A percentile compares a stretch with the other conserved stretches of the same genome.
Evolutionary conservation across 2,888 invertebrate genomes (phyloP).

Genomic region (Dicycla oo): DNA sequence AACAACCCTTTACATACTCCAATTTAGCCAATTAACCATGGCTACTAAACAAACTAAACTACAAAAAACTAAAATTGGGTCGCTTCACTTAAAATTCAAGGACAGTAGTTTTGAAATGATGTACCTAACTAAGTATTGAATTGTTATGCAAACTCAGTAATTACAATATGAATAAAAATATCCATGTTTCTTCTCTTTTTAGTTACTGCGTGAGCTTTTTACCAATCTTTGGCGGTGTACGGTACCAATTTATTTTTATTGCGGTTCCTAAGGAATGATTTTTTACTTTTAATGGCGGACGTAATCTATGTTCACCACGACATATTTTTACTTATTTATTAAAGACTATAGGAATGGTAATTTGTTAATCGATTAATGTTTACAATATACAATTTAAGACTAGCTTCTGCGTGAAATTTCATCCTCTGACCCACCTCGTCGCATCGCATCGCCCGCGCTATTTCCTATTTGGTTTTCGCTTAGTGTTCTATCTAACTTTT

Average conservation of each 20-base stretch:
- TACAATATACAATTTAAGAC: not conserved
- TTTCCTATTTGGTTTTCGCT: too few relatives aligned
- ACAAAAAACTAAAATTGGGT: constrained; percentile 38
- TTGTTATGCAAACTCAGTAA: constrained; percentile 77
- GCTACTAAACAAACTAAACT: constrained; percentile 48
- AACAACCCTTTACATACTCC: constrained; percentile 39
- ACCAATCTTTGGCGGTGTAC: constrained; percentile 53
- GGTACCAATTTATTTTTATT: constrained; percentile 57
- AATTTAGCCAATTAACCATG: constrained; percentile 29
- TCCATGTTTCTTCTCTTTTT: constrained; percentile 25
- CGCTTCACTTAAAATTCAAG: constrained; percentile 31
- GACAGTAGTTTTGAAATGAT: constrained; percentile 36
- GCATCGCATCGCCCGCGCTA: too few relatives aligned
- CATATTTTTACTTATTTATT: not conserved
- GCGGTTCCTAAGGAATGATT: constrained; percentile 31
- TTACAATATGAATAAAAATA: constrained; percentile 67
- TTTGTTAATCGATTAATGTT: not conserved
- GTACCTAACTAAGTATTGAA: constrained; percentile 67
- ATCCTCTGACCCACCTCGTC: too few relatives aligned
- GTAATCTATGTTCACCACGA: too few relatives aligned
- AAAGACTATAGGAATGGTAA: not conserved
- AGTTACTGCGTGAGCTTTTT: constrained; percentile 50
- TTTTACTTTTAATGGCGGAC: not conserved
- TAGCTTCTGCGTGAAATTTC: not conserved
- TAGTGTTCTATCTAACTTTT: too few relatives aligned